A percentile compares a stretch with the other conserved stretches of the same genome.
phyloP scores from a whole-genome alignment of 2,888 invertebrate genomes.

The Pachycephus smyrnensis region DNA sequence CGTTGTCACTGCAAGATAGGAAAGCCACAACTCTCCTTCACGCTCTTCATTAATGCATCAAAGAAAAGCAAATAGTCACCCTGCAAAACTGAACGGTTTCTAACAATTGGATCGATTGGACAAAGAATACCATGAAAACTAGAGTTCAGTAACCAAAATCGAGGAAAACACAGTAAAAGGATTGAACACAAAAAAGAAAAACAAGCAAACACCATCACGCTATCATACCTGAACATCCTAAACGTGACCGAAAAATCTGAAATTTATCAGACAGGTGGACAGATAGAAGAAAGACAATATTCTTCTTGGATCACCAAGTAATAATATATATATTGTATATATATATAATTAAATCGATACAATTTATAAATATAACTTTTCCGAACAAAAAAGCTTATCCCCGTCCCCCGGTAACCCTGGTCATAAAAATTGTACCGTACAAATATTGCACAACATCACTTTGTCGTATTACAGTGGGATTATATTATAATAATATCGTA shows the following conservation, averaged over 20 bases:
- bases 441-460: conserved; percentile 55
- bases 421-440: conserved; percentile 42
- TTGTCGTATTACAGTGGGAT: conserved; percentile 33
- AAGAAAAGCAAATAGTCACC: neutral
- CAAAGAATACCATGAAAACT: neutral
- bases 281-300: conserved; percentile 11
- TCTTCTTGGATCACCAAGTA: conserved; percentile 23
- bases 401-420: neutral
- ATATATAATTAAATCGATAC: conserved; percentile 45
- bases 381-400: conserved; percentile 30
- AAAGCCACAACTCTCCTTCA: neutral
- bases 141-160: no score
- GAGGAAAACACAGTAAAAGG: neutral
- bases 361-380: conserved; percentile 32
- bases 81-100: neutral
- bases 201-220: conserved; percentile 16
- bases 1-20: neutral
- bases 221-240: conserved; percentile 39
- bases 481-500: conserved; percentile 28
- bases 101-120: neutral
- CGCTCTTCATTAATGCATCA: neutral
- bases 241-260: conserved; percentile 12
- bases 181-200: conserved; percentile 10
- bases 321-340: conserved; percentile 37
- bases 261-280: conserved; percentile 19